Conservation (phyloP, 2,113 vertebrate genomes). For the Pangasianodon gigas region DNA sequence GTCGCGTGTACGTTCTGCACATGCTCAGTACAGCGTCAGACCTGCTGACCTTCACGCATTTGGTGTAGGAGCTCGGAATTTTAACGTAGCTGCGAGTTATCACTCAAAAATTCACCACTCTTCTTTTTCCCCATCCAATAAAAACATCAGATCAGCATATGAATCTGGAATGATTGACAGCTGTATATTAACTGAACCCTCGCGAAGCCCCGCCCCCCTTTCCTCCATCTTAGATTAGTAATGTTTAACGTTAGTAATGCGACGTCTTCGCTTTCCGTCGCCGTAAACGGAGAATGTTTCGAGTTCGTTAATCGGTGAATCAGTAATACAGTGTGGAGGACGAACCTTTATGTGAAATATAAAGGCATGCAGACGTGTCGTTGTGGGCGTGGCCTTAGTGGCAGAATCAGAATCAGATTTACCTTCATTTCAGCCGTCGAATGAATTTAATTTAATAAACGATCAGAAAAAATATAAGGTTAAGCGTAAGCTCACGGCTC, state of each 20-base stretch:
- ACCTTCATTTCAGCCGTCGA: background rate
- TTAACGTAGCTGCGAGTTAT: background rate
- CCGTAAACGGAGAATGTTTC: background rate
- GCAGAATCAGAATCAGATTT: background rate
- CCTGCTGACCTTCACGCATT: background rate
- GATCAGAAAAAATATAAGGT: background rate
- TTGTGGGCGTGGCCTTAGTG: background rate
- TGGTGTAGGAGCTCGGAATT: background rate
- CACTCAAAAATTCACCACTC: background rate
- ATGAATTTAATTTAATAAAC: background rate
- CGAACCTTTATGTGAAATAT: no score
- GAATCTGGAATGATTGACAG: background rate
- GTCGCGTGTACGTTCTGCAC: background rate
- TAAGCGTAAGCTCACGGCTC: background rate
- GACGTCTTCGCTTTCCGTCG: background rate
- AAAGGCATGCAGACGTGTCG: background rate
- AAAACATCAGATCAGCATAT: background rate
- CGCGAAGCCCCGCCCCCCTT: background rate
- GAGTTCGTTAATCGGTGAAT: background rate
- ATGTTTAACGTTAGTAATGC: background rate
- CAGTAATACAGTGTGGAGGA: background rate
- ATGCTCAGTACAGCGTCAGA: background rate
- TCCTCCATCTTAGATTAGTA: fast-evolving
- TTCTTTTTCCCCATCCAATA: background rate
- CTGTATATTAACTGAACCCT: background rate